These are phyloP conservation scores for Apomyelois bistriatella DNA, from an alignment of 2,888 invertebrate genomes.

Conservation along the genomic window DNA sequence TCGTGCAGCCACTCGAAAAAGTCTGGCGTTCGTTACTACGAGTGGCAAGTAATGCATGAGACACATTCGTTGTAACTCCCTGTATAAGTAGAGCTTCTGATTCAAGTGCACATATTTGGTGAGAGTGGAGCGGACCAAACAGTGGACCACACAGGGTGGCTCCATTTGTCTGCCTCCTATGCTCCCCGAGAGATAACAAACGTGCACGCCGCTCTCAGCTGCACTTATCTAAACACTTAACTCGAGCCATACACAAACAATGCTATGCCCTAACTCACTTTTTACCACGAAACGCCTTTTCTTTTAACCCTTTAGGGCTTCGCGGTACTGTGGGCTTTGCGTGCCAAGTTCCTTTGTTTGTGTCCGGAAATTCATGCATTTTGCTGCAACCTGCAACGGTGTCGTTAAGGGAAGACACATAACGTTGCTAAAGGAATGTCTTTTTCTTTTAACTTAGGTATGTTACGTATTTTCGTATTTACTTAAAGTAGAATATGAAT, in stretches of 20 bases:
- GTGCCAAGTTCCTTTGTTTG: conserved; percentile 68
- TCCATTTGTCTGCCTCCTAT: conserved; percentile 67
- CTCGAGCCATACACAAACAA: conserved; percentile 74
- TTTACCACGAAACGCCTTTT: conserved; percentile 72
- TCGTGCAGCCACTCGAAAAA: background rate
- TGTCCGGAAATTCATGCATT: conserved; percentile 69
- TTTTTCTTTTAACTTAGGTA: conserved; percentile 52
- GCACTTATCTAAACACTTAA: conserved; percentile 79
- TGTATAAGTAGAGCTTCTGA: conserved; percentile 41
- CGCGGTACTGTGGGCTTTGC: conserved; percentile 62
- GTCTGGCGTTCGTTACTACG: conserved; percentile 12
- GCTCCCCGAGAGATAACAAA: conserved; percentile 74
- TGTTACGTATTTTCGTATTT: conserved; percentile 21
- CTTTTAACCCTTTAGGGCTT: conserved; percentile 69
- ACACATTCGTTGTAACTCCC: conserved; percentile 28
- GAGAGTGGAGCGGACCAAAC: conserved; percentile 59
- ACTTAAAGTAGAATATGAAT: conserved; percentile 2
- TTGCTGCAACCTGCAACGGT: conserved; percentile 62
- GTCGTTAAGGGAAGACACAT: conserved; percentile 59
- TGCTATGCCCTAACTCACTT: conserved; percentile 70
- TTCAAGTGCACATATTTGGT: conserved; percentile 58
- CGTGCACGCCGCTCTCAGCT: conserved; percentile 66
- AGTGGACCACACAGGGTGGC: conserved; percentile 75
- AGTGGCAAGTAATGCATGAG: conserved; percentile 26
- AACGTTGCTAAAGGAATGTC: conserved; percentile 50